Conservation (phyloP, 2,888 invertebrate genomes). For the Lepas anatifera region DNA sequence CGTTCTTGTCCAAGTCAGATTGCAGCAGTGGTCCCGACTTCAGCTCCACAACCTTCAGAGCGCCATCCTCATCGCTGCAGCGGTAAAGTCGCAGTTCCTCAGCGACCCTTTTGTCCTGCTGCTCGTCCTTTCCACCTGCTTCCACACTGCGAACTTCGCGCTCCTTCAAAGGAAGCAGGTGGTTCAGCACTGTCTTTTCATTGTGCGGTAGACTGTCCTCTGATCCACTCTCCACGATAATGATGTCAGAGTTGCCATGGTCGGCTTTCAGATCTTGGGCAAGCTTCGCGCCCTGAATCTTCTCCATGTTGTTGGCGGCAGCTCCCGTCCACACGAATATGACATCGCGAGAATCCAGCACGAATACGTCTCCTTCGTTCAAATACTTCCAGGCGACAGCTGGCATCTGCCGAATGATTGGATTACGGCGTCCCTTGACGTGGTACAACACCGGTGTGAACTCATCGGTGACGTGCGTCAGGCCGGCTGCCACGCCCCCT, state of each 20-base stretch:
- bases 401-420: conserved; percentile 61
- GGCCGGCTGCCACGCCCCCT: conserved; percentile 43
- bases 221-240: conserved; percentile 76
- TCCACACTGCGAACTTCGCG: conserved; percentile 24
- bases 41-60: conserved; percentile 74
- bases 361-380: conserved; percentile 72
- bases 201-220: conserved; percentile 57
- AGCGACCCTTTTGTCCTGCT: conserved; percentile 19
- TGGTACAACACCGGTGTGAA: conserved; percentile 54
- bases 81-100: conserved; percentile 51
- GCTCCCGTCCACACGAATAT: conserved; percentile 85
- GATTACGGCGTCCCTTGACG: conserved; percentile 68
- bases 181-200: conserved; percentile 51
- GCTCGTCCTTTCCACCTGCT: conserved; percentile 21
- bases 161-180: conserved; percentile 39
- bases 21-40: conserved; percentile 69
- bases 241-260: conserved; percentile 40
- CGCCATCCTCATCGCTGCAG: conserved; percentile 62
- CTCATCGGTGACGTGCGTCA: conserved; percentile 40
- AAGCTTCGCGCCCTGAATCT: conserved; percentile 60
- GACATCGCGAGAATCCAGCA: conserved; percentile 56
- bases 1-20: conserved; percentile 55
- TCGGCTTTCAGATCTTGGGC: conserved; percentile 53
- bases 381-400: conserved; percentile 70
- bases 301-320: conserved; percentile 64